Evolutionary conservation across 2,797 vertebrate genomes (phyloP).

Genomic region (Pseudomugil tenellus): DNA sequence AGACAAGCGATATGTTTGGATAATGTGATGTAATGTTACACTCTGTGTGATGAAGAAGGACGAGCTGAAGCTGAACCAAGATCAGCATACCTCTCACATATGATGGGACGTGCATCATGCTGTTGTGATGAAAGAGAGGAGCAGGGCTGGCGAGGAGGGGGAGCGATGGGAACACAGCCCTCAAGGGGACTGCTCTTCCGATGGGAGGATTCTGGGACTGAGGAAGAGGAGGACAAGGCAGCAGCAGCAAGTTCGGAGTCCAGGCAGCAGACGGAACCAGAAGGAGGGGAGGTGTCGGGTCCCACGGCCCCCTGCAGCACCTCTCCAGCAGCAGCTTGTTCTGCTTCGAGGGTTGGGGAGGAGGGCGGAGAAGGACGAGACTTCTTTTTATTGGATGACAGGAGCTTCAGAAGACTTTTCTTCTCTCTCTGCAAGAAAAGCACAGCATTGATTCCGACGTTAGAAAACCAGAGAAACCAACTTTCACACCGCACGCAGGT

Average conservation of each 20-base stretch:
- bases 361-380: slow-evolving; percentile 91
- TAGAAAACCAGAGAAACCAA: background rate
- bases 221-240: slow-evolving; percentile 64
- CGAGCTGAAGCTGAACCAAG: background rate
- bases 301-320: slow-evolving; percentile 88
- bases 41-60: slow-evolving; percentile 13
- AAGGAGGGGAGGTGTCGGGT: slow-evolving; percentile 79
- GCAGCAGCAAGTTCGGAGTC: slow-evolving; percentile 80
- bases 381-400: slow-evolving; percentile 96
- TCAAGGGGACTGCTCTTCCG: slow-evolving; percentile 86
- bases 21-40: slow-evolving; percentile 14
- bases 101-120: slow-evolving; percentile 90
- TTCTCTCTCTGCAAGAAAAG: slow-evolving; percentile 90
- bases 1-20: slow-evolving; percentile 14
- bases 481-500: slow-evolving; percentile 14
- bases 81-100: slow-evolving; percentile 93
- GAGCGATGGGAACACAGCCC: slow-evolving; percentile 86
- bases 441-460: slow-evolving; percentile 5
- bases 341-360: slow-evolving; percentile 92
- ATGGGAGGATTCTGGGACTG: slow-evolving; percentile 77
- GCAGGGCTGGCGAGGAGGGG: slow-evolving; percentile 95
- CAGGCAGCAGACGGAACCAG: slow-evolving; percentile 35
- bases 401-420: slow-evolving; percentile 93
- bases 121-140: slow-evolving; percentile 89
- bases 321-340: slow-evolving; percentile 83